Evolutionary conservation across 2,888 invertebrate genomes (phyloP).

Genomic region (Ophion obscuratus): DNA sequence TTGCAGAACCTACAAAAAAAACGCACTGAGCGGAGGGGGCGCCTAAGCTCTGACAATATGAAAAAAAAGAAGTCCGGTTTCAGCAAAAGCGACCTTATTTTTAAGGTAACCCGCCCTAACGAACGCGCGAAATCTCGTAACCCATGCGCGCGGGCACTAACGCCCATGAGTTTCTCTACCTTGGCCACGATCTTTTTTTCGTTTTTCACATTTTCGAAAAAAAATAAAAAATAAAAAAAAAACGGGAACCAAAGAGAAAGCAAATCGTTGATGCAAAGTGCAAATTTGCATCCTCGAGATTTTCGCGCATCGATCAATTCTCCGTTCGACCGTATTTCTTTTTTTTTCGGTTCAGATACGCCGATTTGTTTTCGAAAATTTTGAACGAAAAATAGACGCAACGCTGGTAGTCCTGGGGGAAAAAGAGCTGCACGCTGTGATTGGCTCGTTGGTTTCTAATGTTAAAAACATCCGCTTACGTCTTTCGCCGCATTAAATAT

Average conservation of each 20-base stretch:
- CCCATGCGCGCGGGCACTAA: constrained; percentile 71
- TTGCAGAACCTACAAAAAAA: constrained; percentile 99
- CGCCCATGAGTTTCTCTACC: constrained; percentile 14
- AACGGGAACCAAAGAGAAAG: neutral
- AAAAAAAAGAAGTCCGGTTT: constrained; percentile 95
- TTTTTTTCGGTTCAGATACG: constrained; percentile 67
- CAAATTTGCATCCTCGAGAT: neutral
- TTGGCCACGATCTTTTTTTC: constrained; percentile 29
- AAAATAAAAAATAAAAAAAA: constrained; percentile 2
- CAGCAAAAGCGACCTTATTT: constrained; percentile 99
- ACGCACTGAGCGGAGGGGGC: constrained; percentile 98
- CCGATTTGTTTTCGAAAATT: constrained; percentile 74
- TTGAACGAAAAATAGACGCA: constrained; percentile 70
- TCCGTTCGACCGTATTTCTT: neutral
- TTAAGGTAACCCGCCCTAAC: constrained; percentile 94
- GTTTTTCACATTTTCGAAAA: constrained; percentile 17
- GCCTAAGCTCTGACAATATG: constrained; percentile 96
- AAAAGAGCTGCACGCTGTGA: constrained; percentile 81
- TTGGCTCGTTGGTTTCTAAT: constrained; percentile 83
- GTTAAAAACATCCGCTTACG: constrained; percentile 81
- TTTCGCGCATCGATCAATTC: neutral
- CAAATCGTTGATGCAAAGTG: constrained; percentile 8
- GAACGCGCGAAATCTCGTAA: constrained; percentile 80
- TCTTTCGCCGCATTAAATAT: constrained; percentile 77
- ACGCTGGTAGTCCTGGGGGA: constrained; percentile 77